A percentile compares a stretch with the other conserved stretches of the same genome.
These are phyloP conservation scores for Diaperis boleti DNA, from an alignment of 2,888 invertebrate genomes.

Conservation along the genomic window DNA sequence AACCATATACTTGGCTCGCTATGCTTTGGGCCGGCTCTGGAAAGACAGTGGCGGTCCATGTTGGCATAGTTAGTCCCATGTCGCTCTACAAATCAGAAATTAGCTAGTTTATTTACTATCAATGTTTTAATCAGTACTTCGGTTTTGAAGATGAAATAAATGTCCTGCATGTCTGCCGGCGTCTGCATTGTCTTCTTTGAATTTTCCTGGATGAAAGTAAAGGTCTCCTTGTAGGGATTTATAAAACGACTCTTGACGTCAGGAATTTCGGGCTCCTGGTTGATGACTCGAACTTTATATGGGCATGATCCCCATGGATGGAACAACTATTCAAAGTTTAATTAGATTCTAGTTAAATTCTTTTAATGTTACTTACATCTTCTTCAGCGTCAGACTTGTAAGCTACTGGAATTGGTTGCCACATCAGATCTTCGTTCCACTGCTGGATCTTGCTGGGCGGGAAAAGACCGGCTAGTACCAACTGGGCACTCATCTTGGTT, in stretches of 20 bases:
- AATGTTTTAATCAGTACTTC: constrained; percentile 43
- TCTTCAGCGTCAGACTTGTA: constrained; percentile 49
- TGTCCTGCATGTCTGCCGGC: constrained; percentile 51
- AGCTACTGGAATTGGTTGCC: constrained; percentile 72
- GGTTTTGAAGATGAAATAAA: constrained; percentile 53
- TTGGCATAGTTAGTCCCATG: constrained; percentile 60
- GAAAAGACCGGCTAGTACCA: constrained; percentile 77
- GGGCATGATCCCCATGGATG: constrained; percentile 49
- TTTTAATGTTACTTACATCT: constrained; percentile 51
- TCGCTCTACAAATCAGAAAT: constrained; percentile 45
- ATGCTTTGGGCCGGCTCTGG: constrained; percentile 58
- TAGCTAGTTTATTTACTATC: background rate
- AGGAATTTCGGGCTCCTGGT: constrained; percentile 41
- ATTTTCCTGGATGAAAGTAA: constrained; percentile 48
- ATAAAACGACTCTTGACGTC: constrained; percentile 49
- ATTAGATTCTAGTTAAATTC: too few relatives aligned
- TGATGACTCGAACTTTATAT: constrained; percentile 41
- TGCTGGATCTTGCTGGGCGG: constrained; percentile 70
- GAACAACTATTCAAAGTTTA: constrained; percentile 45
- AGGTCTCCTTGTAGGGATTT: constrained; percentile 49
- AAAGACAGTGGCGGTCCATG: constrained; percentile 62
- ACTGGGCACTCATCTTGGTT: constrained; percentile 77
- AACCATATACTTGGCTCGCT: constrained; percentile 60
- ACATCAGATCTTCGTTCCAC: constrained; percentile 71
- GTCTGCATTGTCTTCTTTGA: constrained; percentile 49